Percentiles rank a stretch among this genome's conserved stretches.
These are phyloP conservation scores for Astreopora myriophthalma DNA, from an alignment of 64 coral and sea anemone genomes.

Conservation along the genomic window DNA sequence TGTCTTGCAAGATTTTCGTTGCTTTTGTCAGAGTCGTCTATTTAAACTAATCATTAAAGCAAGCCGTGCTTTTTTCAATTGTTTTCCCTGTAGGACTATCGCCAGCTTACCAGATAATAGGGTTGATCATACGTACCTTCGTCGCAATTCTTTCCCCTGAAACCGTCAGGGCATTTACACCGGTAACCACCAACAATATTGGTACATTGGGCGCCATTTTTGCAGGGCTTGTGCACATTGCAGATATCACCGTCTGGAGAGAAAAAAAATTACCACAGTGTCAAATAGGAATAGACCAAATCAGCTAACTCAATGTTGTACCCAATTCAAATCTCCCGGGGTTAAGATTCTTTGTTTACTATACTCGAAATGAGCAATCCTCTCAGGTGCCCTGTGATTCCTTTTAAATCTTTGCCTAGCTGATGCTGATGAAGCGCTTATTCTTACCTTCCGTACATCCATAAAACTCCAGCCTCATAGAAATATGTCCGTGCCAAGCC, in stretches of 20 bases:
- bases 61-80: too few relatives aligned
- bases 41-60: too few relatives aligned
- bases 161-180: conserved; percentile 14
- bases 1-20: too few relatives aligned
- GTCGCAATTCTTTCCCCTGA: conserved; percentile 59
- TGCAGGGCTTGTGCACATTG: conserved; percentile 43
- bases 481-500: conserved; percentile 21
- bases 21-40: too few relatives aligned
- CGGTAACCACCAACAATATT: conserved; percentile 27
- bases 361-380: too few relatives aligned
- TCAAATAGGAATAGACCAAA: neutral
- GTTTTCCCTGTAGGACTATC: too few relatives aligned
- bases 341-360: too few relatives aligned
- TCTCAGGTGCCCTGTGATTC: too few relatives aligned
- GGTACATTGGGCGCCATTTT: conserved; percentile 45
- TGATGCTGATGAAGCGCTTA: neutral
- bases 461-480: conserved; percentile 57
- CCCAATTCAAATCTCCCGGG: too few relatives aligned
- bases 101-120: too few relatives aligned
- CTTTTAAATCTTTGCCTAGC: too few relatives aligned
- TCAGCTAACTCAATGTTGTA: too few relatives aligned
- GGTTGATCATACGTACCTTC: conserved; percentile 7
- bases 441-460: conserved; percentile 57
- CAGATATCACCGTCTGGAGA: conserved; percentile 20
- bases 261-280: neutral